These are phyloP conservation scores for Cliona cf. orientalis DNA, from an alignment of 37 sponge, comb jelly and placozoan species.

Conservation along the genomic window DNA sequence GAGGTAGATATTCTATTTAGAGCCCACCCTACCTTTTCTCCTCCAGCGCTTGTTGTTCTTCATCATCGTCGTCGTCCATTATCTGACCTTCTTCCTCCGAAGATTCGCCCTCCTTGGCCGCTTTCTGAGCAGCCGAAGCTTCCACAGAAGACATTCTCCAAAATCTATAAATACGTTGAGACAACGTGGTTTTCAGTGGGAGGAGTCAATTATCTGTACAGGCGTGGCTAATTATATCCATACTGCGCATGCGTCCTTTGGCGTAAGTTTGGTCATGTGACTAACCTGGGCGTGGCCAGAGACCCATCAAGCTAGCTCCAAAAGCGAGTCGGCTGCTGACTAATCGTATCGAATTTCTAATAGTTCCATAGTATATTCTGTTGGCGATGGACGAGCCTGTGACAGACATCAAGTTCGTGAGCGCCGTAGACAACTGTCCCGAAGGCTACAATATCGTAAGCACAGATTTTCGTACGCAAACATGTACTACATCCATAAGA, in stretches of 20 bases:
- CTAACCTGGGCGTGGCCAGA: background rate
- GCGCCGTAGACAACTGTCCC: slow-evolving; percentile 51
- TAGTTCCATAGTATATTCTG: too few relatives aligned
- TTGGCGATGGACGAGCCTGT: slow-evolving; percentile 61
- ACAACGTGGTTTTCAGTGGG: slow-evolving; percentile 18
- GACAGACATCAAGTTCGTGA: slow-evolving; percentile 68
- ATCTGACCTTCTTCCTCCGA: slow-evolving; percentile 80
- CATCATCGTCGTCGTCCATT: slow-evolving; percentile 66
- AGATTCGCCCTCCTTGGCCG: slow-evolving; percentile 5
- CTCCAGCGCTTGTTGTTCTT: background rate
- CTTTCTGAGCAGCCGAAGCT: background rate
- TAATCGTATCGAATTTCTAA: too few relatives aligned
- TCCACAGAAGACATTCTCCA: background rate
- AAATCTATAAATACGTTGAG: background rate
- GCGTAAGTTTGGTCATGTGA: too few relatives aligned
- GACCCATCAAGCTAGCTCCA: background rate
- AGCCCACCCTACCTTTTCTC: background rate
- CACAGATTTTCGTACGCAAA: background rate
- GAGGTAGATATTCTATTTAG: slow-evolving; percentile 2
- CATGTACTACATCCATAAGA: background rate
- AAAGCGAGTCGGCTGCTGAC: too few relatives aligned
- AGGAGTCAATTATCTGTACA: slow-evolving; percentile 65
- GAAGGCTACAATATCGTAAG: slow-evolving; percentile 74
- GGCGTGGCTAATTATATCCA: too few relatives aligned
- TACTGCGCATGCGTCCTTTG: too few relatives aligned